A percentile compares a stretch with the other conserved stretches of the same genome.
These are phyloP conservation scores for Sorex fumeus DNA, from an alignment of 2,113 vertebrate genomes.

Conservation along the genomic window DNA sequence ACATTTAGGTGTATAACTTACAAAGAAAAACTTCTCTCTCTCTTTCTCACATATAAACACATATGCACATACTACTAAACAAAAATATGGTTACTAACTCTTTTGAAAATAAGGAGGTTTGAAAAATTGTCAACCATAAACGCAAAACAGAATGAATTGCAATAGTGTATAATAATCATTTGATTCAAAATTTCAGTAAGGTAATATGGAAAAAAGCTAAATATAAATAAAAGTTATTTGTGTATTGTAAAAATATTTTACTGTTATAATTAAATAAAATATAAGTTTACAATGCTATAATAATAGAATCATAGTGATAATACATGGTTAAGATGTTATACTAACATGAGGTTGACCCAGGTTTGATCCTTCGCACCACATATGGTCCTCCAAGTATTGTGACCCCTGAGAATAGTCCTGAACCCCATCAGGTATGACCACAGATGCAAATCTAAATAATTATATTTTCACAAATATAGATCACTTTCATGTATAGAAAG, in stretches of 20 bases:
- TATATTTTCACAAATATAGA: too few species aligned
- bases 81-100: background rate
- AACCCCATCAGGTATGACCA: too few species aligned
- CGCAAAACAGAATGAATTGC: background rate
- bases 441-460: too few species aligned
- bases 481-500: too few species aligned
- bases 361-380: too few species aligned
- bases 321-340: too few species aligned
- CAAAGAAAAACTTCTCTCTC: too few species aligned
- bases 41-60: background rate
- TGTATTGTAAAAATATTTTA: background rate
- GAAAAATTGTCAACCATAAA: background rate
- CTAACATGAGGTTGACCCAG: too few species aligned
- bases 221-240: background rate
- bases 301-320: background rate
- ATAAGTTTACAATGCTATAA: background rate
- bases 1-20: too few species aligned
- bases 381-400: too few species aligned
- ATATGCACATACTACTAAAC: too few species aligned
- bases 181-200: slow-evolving; percentile 16
- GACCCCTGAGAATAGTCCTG: too few species aligned
- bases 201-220: background rate
- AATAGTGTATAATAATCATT: background rate
- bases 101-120: slow-evolving; percentile 18
- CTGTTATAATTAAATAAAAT: slow-evolving; percentile 1